phyloP scores from a whole-genome alignment of 2,797 vertebrate species.

The Falco biarmicus region DNA sequence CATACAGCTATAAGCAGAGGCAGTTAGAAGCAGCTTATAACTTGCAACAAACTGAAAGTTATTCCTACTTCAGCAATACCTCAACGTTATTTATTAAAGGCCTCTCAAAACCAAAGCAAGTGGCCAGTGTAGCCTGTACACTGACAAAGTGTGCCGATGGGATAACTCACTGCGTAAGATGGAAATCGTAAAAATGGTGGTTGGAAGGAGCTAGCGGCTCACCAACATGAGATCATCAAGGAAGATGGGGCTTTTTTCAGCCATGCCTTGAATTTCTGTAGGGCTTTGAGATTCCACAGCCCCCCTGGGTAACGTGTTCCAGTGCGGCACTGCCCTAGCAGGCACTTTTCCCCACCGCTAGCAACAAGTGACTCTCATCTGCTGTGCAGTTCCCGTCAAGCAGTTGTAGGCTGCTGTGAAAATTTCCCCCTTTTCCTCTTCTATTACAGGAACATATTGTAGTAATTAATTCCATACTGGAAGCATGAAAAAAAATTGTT shows the following conservation, averaged over 20 bases:
- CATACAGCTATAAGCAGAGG: background rate
- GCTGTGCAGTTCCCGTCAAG: background rate
- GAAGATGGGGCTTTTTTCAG: background rate
- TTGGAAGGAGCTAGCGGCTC: background rate
- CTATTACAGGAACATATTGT: background rate
- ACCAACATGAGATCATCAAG: fast-evolving
- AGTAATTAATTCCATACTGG: background rate
- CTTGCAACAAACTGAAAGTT: background rate
- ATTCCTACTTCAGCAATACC: background rate
- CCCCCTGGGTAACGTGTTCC: background rate
- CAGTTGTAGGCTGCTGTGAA: background rate
- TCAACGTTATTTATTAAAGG: background rate
- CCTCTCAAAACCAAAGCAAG: background rate
- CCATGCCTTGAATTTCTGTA: background rate
- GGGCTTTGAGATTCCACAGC: background rate
- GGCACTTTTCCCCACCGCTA: background rate
- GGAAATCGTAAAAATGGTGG: background rate
- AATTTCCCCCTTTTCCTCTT: background rate
- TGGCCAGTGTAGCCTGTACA: fast-evolving
- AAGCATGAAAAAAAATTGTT: background rate
- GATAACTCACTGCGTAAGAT: background rate
- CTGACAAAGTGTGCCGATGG: background rate
- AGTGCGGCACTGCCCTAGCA: background rate
- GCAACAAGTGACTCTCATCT: background rate
- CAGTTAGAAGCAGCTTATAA: background rate